Evolutionary conservation across 2,113 vertebrate genomes (phyloP), one percentile per base, ranked within the genome.

Genomic region (Amia ocellicauda): DNA sequence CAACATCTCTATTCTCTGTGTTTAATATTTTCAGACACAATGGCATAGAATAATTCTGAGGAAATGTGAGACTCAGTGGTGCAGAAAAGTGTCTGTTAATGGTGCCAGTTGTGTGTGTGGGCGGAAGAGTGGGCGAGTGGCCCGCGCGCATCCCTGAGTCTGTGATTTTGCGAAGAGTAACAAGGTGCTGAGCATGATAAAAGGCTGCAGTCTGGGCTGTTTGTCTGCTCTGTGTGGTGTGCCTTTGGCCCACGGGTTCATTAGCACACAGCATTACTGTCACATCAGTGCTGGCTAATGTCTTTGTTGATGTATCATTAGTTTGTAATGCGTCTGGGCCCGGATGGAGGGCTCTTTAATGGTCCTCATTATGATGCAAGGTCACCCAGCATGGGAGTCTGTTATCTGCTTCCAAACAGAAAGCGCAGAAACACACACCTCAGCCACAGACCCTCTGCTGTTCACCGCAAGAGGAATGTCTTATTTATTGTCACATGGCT

Each of bases 51-150:
- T 60, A 71, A 42, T 66, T 67, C 72, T 70, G 77, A 36, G 42
- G 50, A 52, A 45, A 59, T 53, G 57, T 62, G 49, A 69, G 52
- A 63, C n/a, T 64, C 62, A 54, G 64, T 55, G 58, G 49, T 51
- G 67, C 60, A 60, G 67, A 41, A 73, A 68, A 65, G 63, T 47
- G 31, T 62, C 16, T 53, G 71, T 73, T 71, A 77, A 73, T 78
- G 52, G 59, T 55, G 57, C 54, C 69, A 66, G 59, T 23, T 19
- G 41, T 68, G 64, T n/a, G n/a, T 47, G 62, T 66, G 62, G 55
- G 52, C 20, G 22, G 28, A 66, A 47, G 28, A 55, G 54, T 69
- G 52, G 36, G 8, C 60, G 62, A 52, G 10, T 22, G 19, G 59
- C 60, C 62, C 40, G 16, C 27, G 3, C 27, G 26, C 58, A 53